Conservation (phyloP, 2,888 invertebrate species). For the Limnephilus rhombicus region DNA sequence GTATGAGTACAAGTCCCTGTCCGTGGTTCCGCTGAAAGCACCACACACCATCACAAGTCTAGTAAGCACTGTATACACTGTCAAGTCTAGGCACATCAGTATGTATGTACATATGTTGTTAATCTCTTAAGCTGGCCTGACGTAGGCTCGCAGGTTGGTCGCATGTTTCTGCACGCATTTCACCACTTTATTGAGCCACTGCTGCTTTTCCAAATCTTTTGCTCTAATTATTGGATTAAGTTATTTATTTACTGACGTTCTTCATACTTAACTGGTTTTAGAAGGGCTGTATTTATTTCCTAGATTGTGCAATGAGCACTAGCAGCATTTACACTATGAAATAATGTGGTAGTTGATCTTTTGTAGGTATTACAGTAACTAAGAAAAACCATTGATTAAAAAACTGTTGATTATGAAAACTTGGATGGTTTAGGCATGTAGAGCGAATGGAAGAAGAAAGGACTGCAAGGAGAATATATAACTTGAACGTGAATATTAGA, state of each 20-base stretch:
- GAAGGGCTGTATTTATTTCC: not conserved
- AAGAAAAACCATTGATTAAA: no score
- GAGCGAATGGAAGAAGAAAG: no score
- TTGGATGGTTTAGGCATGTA: no score
- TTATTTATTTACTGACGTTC: not conserved
- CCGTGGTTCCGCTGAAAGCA: no score
- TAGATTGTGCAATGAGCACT: not conserved
- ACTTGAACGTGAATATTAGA: no score
- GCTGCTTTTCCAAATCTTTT: slow-evolving; percentile 2
- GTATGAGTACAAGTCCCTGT: no score
- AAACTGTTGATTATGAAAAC: no score
- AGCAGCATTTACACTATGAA: not conserved
- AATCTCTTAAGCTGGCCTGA: slow-evolving; percentile 34
- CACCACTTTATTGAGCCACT: not conserved
- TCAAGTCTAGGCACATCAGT: not conserved
- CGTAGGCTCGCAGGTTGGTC: not conserved
- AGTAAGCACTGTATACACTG: not conserved
- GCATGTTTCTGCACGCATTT: slow-evolving; percentile 14
- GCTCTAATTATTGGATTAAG: not conserved
- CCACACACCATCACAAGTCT: no score
- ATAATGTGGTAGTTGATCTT: no score
- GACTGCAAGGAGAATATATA: no score
- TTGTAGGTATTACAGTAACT: no score
- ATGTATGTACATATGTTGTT: not conserved
- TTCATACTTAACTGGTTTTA: not conserved